Evolutionary conservation across 2,797 vertebrate genomes (phyloP).

Genomic region (Rhinella marina): DNA sequence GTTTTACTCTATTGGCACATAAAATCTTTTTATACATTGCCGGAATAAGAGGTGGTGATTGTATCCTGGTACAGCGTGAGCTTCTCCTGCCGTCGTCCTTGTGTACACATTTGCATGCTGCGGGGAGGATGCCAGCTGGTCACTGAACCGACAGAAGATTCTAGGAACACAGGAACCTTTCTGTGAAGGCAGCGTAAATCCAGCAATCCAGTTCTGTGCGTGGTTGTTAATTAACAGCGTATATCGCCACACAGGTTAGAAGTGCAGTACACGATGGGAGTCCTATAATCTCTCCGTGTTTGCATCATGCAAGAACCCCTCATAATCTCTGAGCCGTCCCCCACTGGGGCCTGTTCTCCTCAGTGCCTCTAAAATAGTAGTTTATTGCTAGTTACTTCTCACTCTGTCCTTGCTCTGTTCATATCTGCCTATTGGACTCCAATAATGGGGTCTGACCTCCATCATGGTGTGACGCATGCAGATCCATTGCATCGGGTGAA

Average conservation of each 20-base stretch:
- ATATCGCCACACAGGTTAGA: neutral
- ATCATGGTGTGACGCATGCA: too few relatives aligned
- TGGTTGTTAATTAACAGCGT: neutral
- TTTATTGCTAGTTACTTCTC: too few relatives aligned
- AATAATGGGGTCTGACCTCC: too few relatives aligned
- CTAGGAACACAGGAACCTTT: slow-evolving; percentile 38
- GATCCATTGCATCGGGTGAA: too few relatives aligned
- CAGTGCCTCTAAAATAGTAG: too few relatives aligned
- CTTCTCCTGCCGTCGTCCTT: neutral
- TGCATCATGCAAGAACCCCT: neutral
- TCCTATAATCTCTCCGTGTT: neutral
- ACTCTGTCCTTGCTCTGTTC: too few relatives aligned
- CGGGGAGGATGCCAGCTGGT: slow-evolving; percentile 42
- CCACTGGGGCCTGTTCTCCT: too few relatives aligned
- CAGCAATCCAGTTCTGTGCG: slow-evolving; percentile 59
- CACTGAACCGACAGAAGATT: slow-evolving; percentile 45
- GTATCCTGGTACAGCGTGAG: too few relatives aligned
- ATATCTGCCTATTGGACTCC: too few relatives aligned
- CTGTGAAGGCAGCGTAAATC: slow-evolving; percentile 56
- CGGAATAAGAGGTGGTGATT: neutral
- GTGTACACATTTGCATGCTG: slow-evolving; percentile 39
- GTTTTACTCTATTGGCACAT: neutral
- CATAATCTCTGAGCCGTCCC: too few relatives aligned
- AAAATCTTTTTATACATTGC: too few relatives aligned
- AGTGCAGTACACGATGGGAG: neutral